Percentiles rank a stretch among this genome's conserved stretches.
These are phyloP conservation scores for Notarius quadriscutis DNA, from an alignment of 2,113 vertebrate genomes.

Conservation along the genomic window DNA sequence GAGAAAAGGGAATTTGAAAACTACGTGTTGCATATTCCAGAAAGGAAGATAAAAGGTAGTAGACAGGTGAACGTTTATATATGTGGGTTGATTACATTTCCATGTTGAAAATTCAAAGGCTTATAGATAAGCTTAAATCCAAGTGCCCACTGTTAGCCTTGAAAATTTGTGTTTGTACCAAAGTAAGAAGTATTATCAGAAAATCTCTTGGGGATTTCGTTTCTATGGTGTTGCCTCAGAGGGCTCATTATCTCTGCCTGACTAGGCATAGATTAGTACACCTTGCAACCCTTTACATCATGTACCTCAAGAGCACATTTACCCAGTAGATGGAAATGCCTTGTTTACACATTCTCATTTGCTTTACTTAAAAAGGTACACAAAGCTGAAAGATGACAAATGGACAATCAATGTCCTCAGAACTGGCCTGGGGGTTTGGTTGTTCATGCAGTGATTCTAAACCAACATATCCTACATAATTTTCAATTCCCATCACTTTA, in stretches of 20 bases:
- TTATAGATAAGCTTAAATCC: not conserved
- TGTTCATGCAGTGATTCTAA: not conserved
- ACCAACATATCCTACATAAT: not conserved
- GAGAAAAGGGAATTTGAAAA: not conserved
- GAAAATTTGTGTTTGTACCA: slow-evolving; percentile 3
- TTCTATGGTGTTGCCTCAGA: slow-evolving; percentile 66
- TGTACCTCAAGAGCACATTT: slow-evolving; percentile 59
- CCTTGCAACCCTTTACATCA: slow-evolving; percentile 57
- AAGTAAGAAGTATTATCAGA: slow-evolving; percentile 22
- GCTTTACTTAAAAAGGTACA: not conserved
- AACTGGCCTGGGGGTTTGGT: not conserved
- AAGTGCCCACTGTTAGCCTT: slow-evolving; percentile 3
- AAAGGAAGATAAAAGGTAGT: not conserved
- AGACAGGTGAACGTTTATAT: not conserved
- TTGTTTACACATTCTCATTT: slow-evolving; percentile 16
- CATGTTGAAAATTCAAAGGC: not conserved
- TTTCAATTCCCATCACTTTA: not conserved
- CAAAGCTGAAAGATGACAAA: not conserved
- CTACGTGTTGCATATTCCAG: not conserved
- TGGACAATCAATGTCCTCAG: not conserved
- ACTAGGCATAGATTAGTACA: slow-evolving; percentile 54
- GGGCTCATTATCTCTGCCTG: slow-evolving; percentile 67
- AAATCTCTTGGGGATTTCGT: slow-evolving; percentile 56
- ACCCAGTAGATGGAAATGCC: slow-evolving; percentile 19
- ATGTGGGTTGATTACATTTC: not conserved